Evolutionary conservation across 2,888 invertebrate species (phyloP), one percentile per base, ranked within the genome.

Genomic region (Netelia melanura): DNA sequence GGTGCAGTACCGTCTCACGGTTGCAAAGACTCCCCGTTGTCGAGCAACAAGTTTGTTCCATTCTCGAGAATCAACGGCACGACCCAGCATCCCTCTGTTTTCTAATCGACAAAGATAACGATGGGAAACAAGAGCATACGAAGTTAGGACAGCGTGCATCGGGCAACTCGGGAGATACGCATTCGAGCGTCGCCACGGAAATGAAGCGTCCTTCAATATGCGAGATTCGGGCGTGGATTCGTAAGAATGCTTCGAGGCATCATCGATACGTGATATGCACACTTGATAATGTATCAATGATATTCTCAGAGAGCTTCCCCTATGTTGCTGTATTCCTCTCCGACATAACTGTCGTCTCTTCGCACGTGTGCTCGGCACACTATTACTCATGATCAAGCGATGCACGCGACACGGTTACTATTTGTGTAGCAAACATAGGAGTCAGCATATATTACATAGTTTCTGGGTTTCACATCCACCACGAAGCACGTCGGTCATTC

Each of bases 371-470:
- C 52, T 64, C 21, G 61, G 21, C 2, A 23, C 38, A 14, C n/a
- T 64, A 64, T 75, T 75, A 75, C 48, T 54, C 65, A 65, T 75
- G 64, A 52, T 65, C 38, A 54, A 65, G 64, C 38, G 48, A 76
- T 44, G 67, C 52, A 48, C 48, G 48, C 8, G 38, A 38, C 48
- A 14, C 64, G 75, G 30, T 64, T 30, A 30, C 21, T 23, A 58
- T 76, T 54, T 43, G 38, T 43, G 56, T 52, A 21, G 3, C 52
- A 56, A 44, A 48, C 48, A 48, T 17, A 38, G 5, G 30, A 54
- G 56, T 38, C 10, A 58, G 17, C 10, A 11, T 38, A 58, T 9
- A 17, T 5, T 6, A 52, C 52, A 10, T 43, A 21, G 11, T 6
- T 23, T 14, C 23, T 14, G 17, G 10, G 44, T 48, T 14, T 48